A percentile compares a stretch with the other conserved stretches of the same genome.
These are phyloP conservation scores for Lepisosteus osseus DNA, from an alignment of 2,113 vertebrate species.

Conservation along the genomic window DNA sequence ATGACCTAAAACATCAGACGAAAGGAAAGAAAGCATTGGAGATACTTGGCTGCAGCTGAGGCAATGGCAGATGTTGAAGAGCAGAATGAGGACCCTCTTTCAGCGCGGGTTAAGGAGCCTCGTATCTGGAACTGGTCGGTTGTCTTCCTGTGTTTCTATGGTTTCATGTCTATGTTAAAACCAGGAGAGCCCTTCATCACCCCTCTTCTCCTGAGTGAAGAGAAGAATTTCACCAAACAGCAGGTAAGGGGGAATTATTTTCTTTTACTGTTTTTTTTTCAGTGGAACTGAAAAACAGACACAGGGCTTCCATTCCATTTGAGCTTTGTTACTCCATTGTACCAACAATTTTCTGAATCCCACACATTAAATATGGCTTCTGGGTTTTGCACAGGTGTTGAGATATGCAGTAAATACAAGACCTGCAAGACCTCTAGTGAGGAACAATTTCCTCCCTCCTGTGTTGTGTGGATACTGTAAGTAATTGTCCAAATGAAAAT, in stretches of 20 bases:
- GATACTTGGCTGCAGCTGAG: not conserved
- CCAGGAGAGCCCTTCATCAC: constrained; percentile 87
- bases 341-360: not conserved
- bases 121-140: constrained; percentile 65
- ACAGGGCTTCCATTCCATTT: not conserved
- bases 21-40: constrained; percentile 24
- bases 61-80: constrained; percentile 12
- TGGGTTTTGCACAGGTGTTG: no score
- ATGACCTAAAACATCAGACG: not conserved
- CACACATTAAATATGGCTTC: not conserved
- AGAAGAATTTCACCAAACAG: constrained; percentile 76
- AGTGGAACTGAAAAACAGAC: not conserved
- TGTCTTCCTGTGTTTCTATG: constrained; percentile 76
- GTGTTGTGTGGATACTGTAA: no score
- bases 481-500: no score
- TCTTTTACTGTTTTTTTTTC: not conserved
- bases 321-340: not conserved
- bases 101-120: not conserved
- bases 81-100: constrained; percentile 2
- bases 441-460: no score
- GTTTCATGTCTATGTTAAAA: constrained; percentile 78
- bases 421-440: not conserved
- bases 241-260: constrained; percentile 56
- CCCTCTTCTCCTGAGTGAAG: constrained; percentile 67
- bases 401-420: not conserved